Conservation (phyloP, 2,888 invertebrate genomes). For the Amphipoea lucens region DNA sequence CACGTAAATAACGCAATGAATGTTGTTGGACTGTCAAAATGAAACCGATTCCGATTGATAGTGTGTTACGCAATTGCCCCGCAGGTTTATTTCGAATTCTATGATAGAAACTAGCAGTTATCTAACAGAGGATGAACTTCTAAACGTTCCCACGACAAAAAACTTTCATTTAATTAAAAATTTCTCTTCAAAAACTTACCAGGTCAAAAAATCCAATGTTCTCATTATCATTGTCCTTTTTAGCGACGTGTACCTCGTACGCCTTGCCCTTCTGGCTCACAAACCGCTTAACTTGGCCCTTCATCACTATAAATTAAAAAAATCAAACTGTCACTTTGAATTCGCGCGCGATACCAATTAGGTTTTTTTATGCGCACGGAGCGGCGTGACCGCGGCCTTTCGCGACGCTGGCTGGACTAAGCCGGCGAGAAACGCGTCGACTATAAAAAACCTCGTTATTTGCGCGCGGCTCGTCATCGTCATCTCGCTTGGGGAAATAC, state of each 20-base stretch:
- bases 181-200: constrained; percentile 59
- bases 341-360: constrained; percentile 58
- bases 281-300: constrained; percentile 72
- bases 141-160: neutral
- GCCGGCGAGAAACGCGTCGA: neutral
- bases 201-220: constrained; percentile 71
- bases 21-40: too few relatives aligned
- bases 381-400: constrained; percentile 40
- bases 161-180: constrained; percentile 15
- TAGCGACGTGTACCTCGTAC: constrained; percentile 64
- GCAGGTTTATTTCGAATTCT: neutral
- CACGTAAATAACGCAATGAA: too few relatives aligned
- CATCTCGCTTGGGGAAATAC: constrained; percentile 56
- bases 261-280: constrained; percentile 73
- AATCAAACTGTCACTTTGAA: constrained; percentile 43
- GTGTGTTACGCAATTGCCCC: too few relatives aligned
- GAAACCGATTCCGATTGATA: too few relatives aligned
- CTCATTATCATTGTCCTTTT: constrained; percentile 56
- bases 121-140: too few relatives aligned
- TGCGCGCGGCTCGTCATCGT: constrained; percentile 10
- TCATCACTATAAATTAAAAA: constrained; percentile 63
- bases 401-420: constrained; percentile 47
- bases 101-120: neutral
- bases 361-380: constrained; percentile 32
- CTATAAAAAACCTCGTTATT: constrained; percentile 40